Evolutionary conservation across 2,797 vertebrate species (phyloP).

Genomic region (Cyclura pinguis): DNA sequence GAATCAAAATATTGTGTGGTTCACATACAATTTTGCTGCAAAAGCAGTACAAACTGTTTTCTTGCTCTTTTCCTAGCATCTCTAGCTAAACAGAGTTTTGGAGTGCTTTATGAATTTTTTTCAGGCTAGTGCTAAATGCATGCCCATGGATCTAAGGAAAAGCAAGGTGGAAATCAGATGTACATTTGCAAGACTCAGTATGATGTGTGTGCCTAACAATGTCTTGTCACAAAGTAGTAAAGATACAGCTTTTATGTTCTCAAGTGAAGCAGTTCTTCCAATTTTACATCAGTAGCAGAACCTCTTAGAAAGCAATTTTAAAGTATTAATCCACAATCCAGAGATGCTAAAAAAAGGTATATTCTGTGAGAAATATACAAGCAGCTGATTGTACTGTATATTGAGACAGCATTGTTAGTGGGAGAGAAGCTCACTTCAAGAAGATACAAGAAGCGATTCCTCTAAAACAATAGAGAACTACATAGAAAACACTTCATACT

Average conservation of each 20-base stretch:
- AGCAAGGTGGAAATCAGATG: background rate
- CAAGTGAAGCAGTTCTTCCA: background rate
- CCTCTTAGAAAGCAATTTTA: background rate
- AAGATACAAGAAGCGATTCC: background rate
- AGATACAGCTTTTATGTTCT: background rate
- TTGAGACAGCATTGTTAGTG: background rate
- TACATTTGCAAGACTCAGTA: background rate
- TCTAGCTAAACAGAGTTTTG: background rate
- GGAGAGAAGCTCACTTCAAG: background rate
- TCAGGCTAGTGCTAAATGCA: background rate
- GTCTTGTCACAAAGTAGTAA: background rate
- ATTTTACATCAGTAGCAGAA: background rate
- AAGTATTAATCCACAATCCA: background rate
- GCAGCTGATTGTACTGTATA: too few species aligned
- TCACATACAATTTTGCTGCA: background rate
- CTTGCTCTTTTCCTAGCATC: background rate
- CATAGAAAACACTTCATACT: background rate
- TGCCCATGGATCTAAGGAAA: background rate
- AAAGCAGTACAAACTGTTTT: background rate
- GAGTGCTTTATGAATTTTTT: background rate
- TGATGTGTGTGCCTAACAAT: background rate
- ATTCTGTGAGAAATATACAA: background rate
- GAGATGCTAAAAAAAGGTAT: background rate
- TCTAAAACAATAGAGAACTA: background rate
- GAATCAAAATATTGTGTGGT: background rate